Conservation (phyloP, 2,797 vertebrate genomes). For the Characodon lateralis region DNA sequence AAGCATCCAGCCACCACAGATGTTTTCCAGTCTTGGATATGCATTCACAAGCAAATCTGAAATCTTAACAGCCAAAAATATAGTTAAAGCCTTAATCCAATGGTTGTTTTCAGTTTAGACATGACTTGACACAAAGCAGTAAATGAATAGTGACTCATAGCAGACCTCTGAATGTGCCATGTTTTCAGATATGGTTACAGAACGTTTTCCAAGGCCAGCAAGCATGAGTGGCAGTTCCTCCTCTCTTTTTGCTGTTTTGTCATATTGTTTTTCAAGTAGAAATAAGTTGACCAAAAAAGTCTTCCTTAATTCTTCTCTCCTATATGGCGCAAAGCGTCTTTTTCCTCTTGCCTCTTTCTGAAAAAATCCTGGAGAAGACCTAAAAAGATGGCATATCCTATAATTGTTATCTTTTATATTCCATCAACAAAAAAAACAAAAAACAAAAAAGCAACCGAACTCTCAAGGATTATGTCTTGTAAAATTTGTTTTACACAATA, state of each 20-base stretch:
- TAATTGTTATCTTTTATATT: too few relatives aligned
- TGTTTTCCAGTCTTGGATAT: constrained; percentile 15
- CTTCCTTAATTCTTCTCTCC: background rate
- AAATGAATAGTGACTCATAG: too few relatives aligned
- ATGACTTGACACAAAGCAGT: background rate
- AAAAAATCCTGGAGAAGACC: background rate
- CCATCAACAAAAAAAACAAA: too few relatives aligned
- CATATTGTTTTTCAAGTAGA: background rate
- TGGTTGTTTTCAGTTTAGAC: background rate
- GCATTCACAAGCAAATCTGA: constrained; percentile 2
- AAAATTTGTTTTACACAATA: too few relatives aligned
- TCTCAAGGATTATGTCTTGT: too few relatives aligned
- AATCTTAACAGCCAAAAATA: constrained; percentile 1
- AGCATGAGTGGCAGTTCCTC: background rate
- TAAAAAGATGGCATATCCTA: background rate
- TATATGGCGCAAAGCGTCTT: background rate
- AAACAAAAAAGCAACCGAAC: too few relatives aligned
- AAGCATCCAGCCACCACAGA: constrained; percentile 20
- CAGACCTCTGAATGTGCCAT: background rate
- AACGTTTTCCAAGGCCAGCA: background rate
- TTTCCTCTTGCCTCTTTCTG: background rate
- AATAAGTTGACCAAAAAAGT: background rate
- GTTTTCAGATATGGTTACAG: background rate
- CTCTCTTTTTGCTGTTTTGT: background rate
- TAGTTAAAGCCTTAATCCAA: too few relatives aligned